Percentiles rank a stretch among this genome's conserved stretches.
phyloP scores from a whole-genome alignment of 2,888 invertebrate genomes.

The Lycophotia porphyrea region DNA sequence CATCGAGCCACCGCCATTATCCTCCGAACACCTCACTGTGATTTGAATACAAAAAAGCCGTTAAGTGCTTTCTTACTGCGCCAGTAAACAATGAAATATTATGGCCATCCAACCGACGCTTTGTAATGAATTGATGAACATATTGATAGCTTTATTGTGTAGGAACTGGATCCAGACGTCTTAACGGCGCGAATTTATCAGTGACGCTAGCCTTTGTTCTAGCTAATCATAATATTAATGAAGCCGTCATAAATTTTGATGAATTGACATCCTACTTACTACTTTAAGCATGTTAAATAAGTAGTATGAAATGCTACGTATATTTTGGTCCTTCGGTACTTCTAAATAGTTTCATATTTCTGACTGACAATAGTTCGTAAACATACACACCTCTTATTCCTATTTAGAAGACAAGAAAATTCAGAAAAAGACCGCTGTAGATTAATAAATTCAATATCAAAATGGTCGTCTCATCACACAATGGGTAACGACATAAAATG shows the following conservation, averaged over 20 bases:
- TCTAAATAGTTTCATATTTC: not conserved
- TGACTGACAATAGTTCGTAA: not conserved
- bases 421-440: not conserved
- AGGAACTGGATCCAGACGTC: constrained; percentile 45
- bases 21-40: constrained; percentile 79
- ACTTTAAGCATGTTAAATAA: not conserved
- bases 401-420: not conserved
- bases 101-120: constrained; percentile 58
- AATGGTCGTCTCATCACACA: constrained; percentile 31
- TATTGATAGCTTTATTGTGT: constrained; percentile 65
- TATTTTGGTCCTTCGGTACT: not conserved
- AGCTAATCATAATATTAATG: constrained; percentile 18
- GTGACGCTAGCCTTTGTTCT: constrained; percentile 30
- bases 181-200: constrained; percentile 36
- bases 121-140: constrained; percentile 58
- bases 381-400: not conserved
- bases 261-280: not conserved
- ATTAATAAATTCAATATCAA: constrained; percentile 36
- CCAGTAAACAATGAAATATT: constrained; percentile 74
- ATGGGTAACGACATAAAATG: constrained; percentile 47
- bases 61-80: constrained; percentile 80
- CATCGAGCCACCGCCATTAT: constrained; percentile 77
- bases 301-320: not conserved
- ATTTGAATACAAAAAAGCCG: constrained; percentile 85
- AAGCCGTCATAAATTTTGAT: not conserved